Evolutionary conservation across 2,888 invertebrate species (phyloP), one percentile per base, ranked within the genome.

Genomic region (Prenolepis imparis): DNA sequence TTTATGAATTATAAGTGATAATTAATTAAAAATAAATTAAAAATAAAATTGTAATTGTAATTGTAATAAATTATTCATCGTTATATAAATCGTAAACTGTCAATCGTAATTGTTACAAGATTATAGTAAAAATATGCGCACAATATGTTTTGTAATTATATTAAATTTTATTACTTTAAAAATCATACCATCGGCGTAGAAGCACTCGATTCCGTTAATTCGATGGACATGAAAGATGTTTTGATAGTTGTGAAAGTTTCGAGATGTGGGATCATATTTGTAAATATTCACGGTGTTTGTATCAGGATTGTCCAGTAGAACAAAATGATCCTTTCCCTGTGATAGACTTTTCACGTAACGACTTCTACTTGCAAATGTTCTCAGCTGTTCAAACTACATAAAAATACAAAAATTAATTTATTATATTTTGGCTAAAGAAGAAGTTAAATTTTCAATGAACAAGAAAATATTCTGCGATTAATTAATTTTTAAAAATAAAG

Each of bases 201-300:
- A 92, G n/a, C 85, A 86, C 52, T 92, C 91, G 28, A 94, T 82
- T 8, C 89, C 85, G 8, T 82, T 83, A 6, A 93, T 75, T 28
- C 81, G 85, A 4, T 91, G 90, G 52, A 89, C 86, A 39, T 91
- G 86, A 82, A 91, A 91, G 0, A 94, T 88, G 72, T 86, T 93
- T 85, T 94, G 94, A 85, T 93, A 93, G 28, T 82, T 82, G 59
- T 91, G 74, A 85, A 93, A 94, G 72, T 91, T 92, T 32, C 91
- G 90, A 72, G 41, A 87, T 24, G 83, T 32, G 0, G 41, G 24
- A 15, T 91, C 75, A 77, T 93, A 93, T 41, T 82, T 66, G 70
- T 89, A 93, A 44, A 94, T 91, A 55, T 91, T 88, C 9, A 93
- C 83, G 1, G 91, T 90, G n/a, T 91, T 91, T 0, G 90, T 91